Percentiles rank a stretch among this genome's conserved stretches.
phyloP scores from a whole-genome alignment of 2,113 vertebrate species.

The Galeopterus variegatus region DNA sequence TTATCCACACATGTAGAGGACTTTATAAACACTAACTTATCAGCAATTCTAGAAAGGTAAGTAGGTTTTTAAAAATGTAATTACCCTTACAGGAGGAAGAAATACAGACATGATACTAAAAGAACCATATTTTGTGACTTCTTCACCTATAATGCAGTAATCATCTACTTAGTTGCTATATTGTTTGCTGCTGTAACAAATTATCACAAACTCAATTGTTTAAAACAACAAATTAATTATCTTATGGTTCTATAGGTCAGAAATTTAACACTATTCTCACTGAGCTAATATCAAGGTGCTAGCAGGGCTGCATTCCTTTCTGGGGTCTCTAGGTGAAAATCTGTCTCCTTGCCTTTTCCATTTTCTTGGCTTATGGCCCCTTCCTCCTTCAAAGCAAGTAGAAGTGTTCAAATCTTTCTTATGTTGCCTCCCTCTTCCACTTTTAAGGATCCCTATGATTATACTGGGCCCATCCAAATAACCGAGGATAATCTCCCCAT shows the following conservation, averaged over 20 bases:
- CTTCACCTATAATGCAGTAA: neutral
- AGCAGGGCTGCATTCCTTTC: neutral
- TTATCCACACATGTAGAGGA: slow-evolving; percentile 21
- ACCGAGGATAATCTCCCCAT: neutral
- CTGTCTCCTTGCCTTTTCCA: neutral
- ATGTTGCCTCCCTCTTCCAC: neutral
- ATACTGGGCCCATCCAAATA: neutral
- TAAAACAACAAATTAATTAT: slow-evolving; percentile 38
- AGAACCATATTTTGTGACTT: neutral
- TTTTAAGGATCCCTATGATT: slow-evolving; percentile 30
- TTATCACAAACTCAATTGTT: slow-evolving; percentile 18
- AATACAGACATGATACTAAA: slow-evolving; percentile 23
- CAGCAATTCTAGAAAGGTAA: slow-evolving; percentile 18
- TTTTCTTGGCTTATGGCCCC: neutral
- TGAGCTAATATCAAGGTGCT: neutral
- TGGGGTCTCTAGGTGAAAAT: neutral
- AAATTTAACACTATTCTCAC: neutral
- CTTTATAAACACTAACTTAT: slow-evolving; percentile 44
- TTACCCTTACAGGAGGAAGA: neutral
- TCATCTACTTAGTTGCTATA: neutral
- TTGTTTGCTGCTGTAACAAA: neutral
- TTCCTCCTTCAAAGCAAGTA: slow-evolving; percentile 19
- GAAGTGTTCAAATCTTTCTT: neutral
- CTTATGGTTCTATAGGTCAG: neutral
- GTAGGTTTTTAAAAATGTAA: neutral